A percentile compares a stretch with the other conserved stretches of the same genome.
phyloP scores from a whole-genome alignment of 2,797 vertebrate genomes.

The Ceryle rudis region DNA sequence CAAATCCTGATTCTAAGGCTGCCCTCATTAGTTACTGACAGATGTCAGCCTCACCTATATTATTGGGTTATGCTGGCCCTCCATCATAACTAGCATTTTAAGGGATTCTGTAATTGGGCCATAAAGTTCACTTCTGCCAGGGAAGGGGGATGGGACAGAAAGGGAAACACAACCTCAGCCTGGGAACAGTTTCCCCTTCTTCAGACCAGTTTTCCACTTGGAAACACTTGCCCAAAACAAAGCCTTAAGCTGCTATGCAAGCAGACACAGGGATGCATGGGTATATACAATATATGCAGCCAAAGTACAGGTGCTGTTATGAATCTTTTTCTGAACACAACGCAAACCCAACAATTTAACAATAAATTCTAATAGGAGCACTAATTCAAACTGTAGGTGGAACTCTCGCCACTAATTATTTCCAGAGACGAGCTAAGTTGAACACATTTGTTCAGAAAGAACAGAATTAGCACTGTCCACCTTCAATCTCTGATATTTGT shows the following conservation, averaged over 20 bases:
- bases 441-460: background rate
- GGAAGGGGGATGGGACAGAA: background rate
- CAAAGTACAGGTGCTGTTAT: background rate
- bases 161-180: background rate
- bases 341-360: background rate
- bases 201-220: background rate
- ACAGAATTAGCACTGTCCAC: background rate
- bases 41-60: conserved; percentile 62
- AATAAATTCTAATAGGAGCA: background rate
- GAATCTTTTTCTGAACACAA: background rate
- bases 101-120: conserved; percentile 57
- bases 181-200: background rate
- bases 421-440: conserved; percentile 1
- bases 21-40: conserved; percentile 65
- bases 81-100: conserved; percentile 68
- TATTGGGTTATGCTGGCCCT: conserved; percentile 64
- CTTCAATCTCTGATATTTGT: background rate
- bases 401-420: conserved; percentile 36
- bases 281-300: background rate
- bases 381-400: conserved; percentile 24
- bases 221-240: background rate
- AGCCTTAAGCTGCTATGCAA: background rate
- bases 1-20: background rate
- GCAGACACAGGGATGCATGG: background rate
- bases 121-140: conserved; percentile 57